Evolutionary conservation across 1,140 invertebrate species (phyloP).

Genomic region (Cydia amplana): DNA sequence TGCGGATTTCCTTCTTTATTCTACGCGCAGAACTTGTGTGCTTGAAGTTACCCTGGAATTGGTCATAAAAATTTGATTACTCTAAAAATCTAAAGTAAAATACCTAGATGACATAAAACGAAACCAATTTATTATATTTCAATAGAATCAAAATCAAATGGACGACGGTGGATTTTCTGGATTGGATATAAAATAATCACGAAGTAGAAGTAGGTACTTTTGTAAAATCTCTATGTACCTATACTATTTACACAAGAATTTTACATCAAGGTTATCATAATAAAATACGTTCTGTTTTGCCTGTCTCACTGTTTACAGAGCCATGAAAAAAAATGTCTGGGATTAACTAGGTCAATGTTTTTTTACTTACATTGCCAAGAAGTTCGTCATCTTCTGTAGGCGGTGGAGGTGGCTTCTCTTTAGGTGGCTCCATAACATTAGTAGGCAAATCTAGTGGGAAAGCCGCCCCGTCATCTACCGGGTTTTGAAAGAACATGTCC

Average conservation of each 20-base stretch:
- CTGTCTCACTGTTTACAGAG: not conserved
- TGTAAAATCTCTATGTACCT: not conserved
- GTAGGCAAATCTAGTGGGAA: conserved; percentile 79
- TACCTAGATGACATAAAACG: no score
- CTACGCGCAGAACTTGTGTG: conserved; percentile 90
- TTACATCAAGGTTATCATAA: not conserved
- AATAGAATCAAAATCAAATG: not conserved
- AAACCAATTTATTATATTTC: not conserved
- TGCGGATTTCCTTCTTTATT: conserved; percentile 91
- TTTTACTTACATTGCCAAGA: conserved; percentile 66
- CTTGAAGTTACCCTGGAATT: conserved; percentile 81
- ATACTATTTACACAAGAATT: not conserved
- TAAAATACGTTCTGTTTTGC: not conserved
- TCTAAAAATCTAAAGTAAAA: not conserved
- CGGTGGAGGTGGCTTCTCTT: conserved; percentile 92
- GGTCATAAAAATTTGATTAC: not conserved
- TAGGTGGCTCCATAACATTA: conserved; percentile 87
- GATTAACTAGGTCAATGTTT: not conserved
- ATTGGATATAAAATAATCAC: not conserved
- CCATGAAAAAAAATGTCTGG: not conserved
- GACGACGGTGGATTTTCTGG: not conserved
- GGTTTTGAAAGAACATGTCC: conserved; percentile 78
- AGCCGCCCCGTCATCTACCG: conserved; percentile 48
- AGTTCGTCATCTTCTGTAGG: conserved; percentile 82
- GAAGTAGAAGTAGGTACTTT: not conserved